phyloP scores from a whole-genome alignment of 2,113 vertebrate species.

The Murina feae region DNA sequence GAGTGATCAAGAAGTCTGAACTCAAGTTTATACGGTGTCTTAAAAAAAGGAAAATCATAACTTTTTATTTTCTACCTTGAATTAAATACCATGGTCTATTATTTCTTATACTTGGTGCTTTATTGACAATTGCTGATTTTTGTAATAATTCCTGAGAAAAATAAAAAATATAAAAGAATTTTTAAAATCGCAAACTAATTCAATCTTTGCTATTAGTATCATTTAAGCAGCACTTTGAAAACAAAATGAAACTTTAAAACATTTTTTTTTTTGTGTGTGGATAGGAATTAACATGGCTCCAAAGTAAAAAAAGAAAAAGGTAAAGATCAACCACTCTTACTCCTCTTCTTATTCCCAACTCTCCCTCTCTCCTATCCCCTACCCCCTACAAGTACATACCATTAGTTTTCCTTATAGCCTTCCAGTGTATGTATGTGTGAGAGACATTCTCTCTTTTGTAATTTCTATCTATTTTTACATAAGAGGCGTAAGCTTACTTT shows the following conservation, averaged over 20 bases:
- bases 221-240: neutral
- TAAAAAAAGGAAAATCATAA: conserved; percentile 65
- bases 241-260: neutral
- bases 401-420: no score
- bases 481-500: neutral
- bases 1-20: conserved; percentile 96
- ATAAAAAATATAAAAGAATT: neutral
- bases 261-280: neutral
- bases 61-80: neutral
- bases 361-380: neutral
- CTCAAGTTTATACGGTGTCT: conserved; percentile 97
- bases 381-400: neutral
- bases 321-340: neutral
- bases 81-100: neutral
- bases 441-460: neutral
- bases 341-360: neutral
- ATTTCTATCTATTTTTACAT: neutral
- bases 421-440: neutral
- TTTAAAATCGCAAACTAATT: neutral
- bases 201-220: neutral
- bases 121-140: neutral
- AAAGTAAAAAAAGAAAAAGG: neutral
- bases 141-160: neutral
- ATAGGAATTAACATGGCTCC: neutral
- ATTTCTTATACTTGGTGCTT: neutral